Evolutionary conservation across 2,888 invertebrate species (phyloP).

Genomic region (Sussaba pulchella): DNA sequence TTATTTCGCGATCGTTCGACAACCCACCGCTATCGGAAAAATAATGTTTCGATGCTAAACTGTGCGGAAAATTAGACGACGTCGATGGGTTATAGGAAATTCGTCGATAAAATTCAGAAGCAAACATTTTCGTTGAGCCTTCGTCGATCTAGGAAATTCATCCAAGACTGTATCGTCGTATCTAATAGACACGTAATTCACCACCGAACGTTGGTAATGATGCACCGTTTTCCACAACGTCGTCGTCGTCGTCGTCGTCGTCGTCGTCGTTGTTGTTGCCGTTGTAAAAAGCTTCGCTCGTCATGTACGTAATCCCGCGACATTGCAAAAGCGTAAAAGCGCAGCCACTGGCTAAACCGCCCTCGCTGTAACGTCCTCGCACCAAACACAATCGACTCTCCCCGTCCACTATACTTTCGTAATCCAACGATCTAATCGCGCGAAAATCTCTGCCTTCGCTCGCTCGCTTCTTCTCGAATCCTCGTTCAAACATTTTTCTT

Average conservation of each 20-base stretch:
- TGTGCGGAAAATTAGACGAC: slow-evolving; percentile 12
- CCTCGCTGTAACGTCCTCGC: slow-evolving; percentile 45
- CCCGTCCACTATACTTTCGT: slow-evolving; percentile 70
- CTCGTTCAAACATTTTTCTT: slow-evolving; percentile 10
- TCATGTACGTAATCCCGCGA: slow-evolving; percentile 49
- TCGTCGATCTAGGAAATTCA: background rate
- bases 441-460: slow-evolving; percentile 62
- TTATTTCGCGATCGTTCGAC: no score
- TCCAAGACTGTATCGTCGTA: slow-evolving; percentile 29
- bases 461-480: slow-evolving; percentile 46
- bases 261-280: slow-evolving; percentile 32
- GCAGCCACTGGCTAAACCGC: slow-evolving; percentile 41
- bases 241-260: slow-evolving; percentile 49
- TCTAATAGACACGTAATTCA: slow-evolving; percentile 68
- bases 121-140: slow-evolving; percentile 30
- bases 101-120: slow-evolving; percentile 42
- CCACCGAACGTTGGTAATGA: slow-evolving; percentile 58
- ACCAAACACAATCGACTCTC: slow-evolving; percentile 66
- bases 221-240: slow-evolving; percentile 51
- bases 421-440: slow-evolving; percentile 74
- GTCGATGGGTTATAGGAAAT: background rate
- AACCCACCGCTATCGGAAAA: background rate
- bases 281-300: slow-evolving; percentile 7
- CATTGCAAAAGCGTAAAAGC: slow-evolving; percentile 52
- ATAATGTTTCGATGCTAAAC: slow-evolving; percentile 6